A percentile compares a stretch with the other conserved stretches of the same genome.
phyloP scores from a whole-genome alignment of 2,797 vertebrate species.

The Harpagifer antarcticus region DNA sequence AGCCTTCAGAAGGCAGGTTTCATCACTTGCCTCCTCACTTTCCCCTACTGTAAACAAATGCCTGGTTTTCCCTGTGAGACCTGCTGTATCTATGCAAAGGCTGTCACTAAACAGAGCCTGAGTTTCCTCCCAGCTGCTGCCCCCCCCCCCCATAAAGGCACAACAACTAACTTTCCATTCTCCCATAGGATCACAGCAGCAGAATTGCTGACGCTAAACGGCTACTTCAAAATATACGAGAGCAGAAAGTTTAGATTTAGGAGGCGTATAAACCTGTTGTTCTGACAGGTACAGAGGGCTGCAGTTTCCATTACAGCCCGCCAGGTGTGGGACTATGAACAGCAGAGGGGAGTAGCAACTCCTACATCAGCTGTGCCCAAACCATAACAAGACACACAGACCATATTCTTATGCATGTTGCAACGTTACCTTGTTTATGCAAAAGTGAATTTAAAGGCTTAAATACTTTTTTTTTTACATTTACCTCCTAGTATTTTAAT shows the following conservation, averaged over 20 bases:
- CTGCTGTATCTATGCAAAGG: slow-evolving; percentile 68
- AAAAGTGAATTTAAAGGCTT: slow-evolving; percentile 6
- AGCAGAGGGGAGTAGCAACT: slow-evolving; percentile 19
- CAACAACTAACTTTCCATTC: slow-evolving; percentile 68
- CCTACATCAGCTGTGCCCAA: slow-evolving; percentile 21
- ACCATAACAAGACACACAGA: slow-evolving; percentile 5
- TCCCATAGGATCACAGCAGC: slow-evolving; percentile 46
- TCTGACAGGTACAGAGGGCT: slow-evolving; percentile 42
- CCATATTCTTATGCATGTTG: slow-evolving; percentile 4
- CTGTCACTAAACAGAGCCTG: slow-evolving; percentile 54
- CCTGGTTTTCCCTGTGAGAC: slow-evolving; percentile 68
- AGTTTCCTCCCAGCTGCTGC: slow-evolving; percentile 72
- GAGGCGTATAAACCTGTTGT: slow-evolving; percentile 36
- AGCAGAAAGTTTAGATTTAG: slow-evolving; percentile 32
- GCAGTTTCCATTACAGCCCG: slow-evolving; percentile 31
- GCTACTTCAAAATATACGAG: slow-evolving; percentile 7
- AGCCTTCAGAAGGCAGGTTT: slow-evolving; percentile 43
- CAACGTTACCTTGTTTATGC: slow-evolving; percentile 8
- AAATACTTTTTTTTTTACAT: background rate
- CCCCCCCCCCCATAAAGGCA: slow-evolving; percentile 69
- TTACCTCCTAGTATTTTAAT: background rate
- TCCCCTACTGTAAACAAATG: slow-evolving; percentile 71
- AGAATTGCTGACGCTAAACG: slow-evolving; percentile 49
- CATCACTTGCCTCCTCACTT: slow-evolving; percentile 51
- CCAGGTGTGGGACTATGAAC: slow-evolving; percentile 34